Evolutionary conservation across 2,113 vertebrate species (phyloP), one percentile per base, ranked within the genome.

Genomic region (Scortum barcoo): DNA sequence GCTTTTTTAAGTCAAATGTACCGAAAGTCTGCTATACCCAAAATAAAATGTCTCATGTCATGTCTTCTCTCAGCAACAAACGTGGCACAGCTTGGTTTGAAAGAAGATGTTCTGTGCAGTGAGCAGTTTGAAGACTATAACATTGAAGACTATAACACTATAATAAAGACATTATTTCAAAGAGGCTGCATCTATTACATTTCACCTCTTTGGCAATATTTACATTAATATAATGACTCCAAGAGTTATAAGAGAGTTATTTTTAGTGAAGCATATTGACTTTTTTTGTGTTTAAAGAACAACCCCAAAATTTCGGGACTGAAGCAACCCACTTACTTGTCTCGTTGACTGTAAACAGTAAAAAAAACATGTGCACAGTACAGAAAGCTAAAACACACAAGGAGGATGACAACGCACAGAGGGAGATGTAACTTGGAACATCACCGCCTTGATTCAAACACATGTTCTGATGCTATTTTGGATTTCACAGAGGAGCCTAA

Each of bases 381-480:
- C 8, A 58, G 8, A 74, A 48, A 19, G 17, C 17, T 30, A 44
- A 63, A n/a, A 20, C 14, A 20, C 60, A 42, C n/a, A 54, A 7
- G 12, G 20, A 38, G 48, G 20, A 76, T 42, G 61, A 33, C 19
- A 54, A 28, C 5, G 28, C 10, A 14, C 44, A 33, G 58, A 22
- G 14, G 48, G 12, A 54, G 61, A 54, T 53, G 30, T 10, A 48
- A 26, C 30, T 7, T 63, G 26, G 46, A 62, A 54, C 38, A 66
- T 57, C 50, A 26, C 11, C 36, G 26, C 48, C 36, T 69, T 16
- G 26, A 2, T 72, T 46, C 26, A 65, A 38, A 56, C 36, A 46
- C 17, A 73, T 42, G n/a, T 50, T 20, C 54, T 51, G 30, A 33
- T 53, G 53, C 62, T 51, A 51, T 56, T 38, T 80, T 48, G 51